Evolutionary conservation across 2,888 invertebrate genomes (phyloP).

Genomic region (Drosophila fulvimacula): DNA sequence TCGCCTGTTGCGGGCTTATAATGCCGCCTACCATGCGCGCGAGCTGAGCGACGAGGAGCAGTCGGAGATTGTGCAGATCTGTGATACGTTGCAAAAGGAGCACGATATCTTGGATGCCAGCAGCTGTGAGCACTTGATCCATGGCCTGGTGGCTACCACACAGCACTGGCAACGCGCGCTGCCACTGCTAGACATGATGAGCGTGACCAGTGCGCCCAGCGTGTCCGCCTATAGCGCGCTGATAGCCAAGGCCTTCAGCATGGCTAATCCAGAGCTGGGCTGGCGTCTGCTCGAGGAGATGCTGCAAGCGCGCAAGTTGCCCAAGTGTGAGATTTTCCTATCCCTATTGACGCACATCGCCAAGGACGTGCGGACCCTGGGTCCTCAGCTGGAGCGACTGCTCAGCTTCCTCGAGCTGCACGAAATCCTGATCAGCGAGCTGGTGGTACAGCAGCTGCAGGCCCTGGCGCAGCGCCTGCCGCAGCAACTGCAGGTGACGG

Average conservation of each 20-base stretch:
- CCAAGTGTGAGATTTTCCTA: slow-evolving; percentile 85
- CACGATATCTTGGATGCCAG: slow-evolving; percentile 87
- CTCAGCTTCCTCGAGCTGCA: slow-evolving; percentile 86
- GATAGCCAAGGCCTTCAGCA: slow-evolving; percentile 86
- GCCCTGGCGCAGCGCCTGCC: slow-evolving; percentile 72
- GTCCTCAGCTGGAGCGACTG: slow-evolving; percentile 86
- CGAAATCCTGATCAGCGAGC: slow-evolving; percentile 84
- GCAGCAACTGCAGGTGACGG: slow-evolving; percentile 26
- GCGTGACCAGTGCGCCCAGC: slow-evolving; percentile 85
- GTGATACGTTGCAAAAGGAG: slow-evolving; percentile 72
- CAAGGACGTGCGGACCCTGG: slow-evolving; percentile 72
- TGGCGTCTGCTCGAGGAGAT: slow-evolving; percentile 87
- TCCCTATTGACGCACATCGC: slow-evolving; percentile 86
- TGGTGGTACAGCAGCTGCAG: slow-evolving; percentile 73
- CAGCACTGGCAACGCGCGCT: slow-evolving; percentile 88
- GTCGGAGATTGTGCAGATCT: slow-evolving; percentile 86
- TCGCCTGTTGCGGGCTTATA: slow-evolving; percentile 87
- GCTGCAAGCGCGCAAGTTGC: slow-evolving; percentile 84
- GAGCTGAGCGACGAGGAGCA: slow-evolving; percentile 85
- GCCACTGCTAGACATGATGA: slow-evolving; percentile 87
- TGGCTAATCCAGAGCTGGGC: slow-evolving; percentile 85
- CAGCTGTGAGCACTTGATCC: slow-evolving; percentile 87
- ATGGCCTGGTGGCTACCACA: slow-evolving; percentile 89
- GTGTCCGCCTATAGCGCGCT: slow-evolving; percentile 86
- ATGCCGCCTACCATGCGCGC: slow-evolving; percentile 77